phyloP scores from a whole-genome alignment of 2,888 invertebrate species.

The Thymelicus lineola region DNA sequence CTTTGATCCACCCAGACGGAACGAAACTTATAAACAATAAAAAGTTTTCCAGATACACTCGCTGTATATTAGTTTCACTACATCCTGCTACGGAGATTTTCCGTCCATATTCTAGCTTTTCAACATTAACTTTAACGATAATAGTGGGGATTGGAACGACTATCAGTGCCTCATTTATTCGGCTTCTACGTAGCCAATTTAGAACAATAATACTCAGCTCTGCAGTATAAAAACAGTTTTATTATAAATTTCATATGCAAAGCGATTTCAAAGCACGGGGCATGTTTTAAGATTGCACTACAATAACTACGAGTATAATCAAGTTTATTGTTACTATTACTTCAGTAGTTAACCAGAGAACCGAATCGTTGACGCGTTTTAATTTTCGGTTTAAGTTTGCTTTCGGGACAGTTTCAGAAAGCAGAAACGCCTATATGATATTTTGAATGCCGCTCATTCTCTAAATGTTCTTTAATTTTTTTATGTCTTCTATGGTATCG shows the following conservation, averaged over 20 bases:
- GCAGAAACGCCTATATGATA: too few relatives aligned
- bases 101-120: constrained; percentile 32
- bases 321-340: too few relatives aligned
- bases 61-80: constrained; percentile 9
- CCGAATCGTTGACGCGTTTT: too few relatives aligned
- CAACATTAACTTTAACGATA: constrained; percentile 35
- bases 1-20: too few relatives aligned
- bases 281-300: background rate
- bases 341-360: too few relatives aligned
- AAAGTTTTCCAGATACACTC: background rate
- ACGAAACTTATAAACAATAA: background rate
- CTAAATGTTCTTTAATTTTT: too few relatives aligned
- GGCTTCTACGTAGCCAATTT: constrained; percentile 24
- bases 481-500: too few relatives aligned
- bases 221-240: constrained; percentile 15
- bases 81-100: constrained; percentile 23
- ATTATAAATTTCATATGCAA: constrained; percentile 7
- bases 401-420: too few relatives aligned
- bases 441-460: too few relatives aligned
- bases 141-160: constrained; percentile 31
- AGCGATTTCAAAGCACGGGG: background rate
- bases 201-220: constrained; percentile 27
- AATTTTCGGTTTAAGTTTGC: too few relatives aligned
- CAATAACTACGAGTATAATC: too few relatives aligned
- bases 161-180: constrained; percentile 37